These are phyloP conservation scores for Pseudopleuronectes americanus DNA, from an alignment of 2,797 vertebrate species.

Conservation along the genomic window DNA sequence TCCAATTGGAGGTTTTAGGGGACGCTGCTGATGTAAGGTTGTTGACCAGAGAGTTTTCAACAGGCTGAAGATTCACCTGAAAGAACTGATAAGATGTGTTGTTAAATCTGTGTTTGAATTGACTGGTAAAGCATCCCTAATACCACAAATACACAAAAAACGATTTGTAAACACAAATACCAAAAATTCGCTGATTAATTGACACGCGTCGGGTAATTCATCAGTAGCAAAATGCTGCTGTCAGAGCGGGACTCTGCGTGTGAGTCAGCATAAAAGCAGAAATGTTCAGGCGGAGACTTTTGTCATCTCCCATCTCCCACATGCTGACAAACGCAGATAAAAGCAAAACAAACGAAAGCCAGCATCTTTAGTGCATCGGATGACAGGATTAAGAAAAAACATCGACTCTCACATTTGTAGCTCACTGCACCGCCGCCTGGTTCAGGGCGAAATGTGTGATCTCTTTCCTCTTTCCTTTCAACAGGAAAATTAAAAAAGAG, in stretches of 20 bases:
- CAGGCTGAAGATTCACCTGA: constrained; percentile 27
- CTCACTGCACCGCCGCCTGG: constrained; percentile 31
- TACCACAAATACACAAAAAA: constrained; percentile 9
- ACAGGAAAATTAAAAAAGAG: constrained; percentile 7
- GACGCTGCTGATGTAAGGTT: constrained; percentile 44
- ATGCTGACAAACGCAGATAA: constrained; percentile 51
- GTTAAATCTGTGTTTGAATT: constrained; percentile 14
- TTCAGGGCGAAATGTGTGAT: constrained; percentile 29
- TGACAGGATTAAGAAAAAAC: constrained; percentile 61
- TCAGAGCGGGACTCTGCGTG: constrained; percentile 7
- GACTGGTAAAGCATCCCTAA: constrained; percentile 23
- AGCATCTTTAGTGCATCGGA: constrained; percentile 39
- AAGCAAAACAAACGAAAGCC: constrained; percentile 47
- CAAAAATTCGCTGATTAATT: constrained; percentile 9
- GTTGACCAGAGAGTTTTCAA: constrained; percentile 53
- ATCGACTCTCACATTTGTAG: constrained; percentile 35
- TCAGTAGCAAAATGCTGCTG: constrained; percentile 14
- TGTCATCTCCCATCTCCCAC: constrained; percentile 25
- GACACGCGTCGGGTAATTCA: constrained; percentile 25
- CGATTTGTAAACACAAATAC: not conserved
- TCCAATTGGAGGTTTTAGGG: constrained; percentile 61
- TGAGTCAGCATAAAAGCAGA: constrained; percentile 31
- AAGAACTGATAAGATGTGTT: constrained; percentile 40
- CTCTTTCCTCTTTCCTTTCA: constrained; percentile 31
- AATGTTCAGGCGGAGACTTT: constrained; percentile 44